phyloP scores from a whole-genome alignment of 1,140 invertebrate species.

The Fopius arisanus region DNA sequence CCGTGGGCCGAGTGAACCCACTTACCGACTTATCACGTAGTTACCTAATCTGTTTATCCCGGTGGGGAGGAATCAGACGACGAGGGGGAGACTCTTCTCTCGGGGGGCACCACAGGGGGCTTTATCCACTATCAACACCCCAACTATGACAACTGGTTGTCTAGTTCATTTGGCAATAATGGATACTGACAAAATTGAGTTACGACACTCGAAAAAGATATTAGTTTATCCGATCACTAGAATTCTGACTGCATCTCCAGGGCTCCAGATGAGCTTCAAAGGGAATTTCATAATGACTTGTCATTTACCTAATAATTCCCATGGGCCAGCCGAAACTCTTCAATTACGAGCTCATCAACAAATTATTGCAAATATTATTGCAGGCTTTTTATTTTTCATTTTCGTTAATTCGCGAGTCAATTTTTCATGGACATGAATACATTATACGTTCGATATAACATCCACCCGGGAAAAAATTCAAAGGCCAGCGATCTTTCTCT shows the following conservation, averaged over 20 bases:
- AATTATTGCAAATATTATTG: background rate
- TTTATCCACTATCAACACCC: conserved; percentile 23
- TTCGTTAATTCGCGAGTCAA: background rate
- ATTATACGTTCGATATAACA: conserved; percentile 7
- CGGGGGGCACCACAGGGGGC: conserved; percentile 41
- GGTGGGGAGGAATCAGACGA: conserved; percentile 41
- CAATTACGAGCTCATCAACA: background rate
- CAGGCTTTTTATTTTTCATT: background rate
- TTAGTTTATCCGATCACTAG: background rate
- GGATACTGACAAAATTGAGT: conserved; percentile 6
- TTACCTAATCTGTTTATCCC: conserved; percentile 67
- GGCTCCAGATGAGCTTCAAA: background rate
- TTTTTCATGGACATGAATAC: background rate
- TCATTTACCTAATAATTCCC: too few relatives aligned
- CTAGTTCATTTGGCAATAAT: conserved; percentile 16
- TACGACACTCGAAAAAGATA: background rate
- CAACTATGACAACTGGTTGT: conserved; percentile 16
- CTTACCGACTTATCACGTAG: conserved; percentile 67
- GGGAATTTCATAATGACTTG: background rate
- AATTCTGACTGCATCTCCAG: background rate
- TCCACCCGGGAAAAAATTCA: background rate
- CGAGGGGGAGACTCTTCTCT: conserved; percentile 23
- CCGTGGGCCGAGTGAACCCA: conserved; percentile 62
- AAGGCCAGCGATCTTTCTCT: background rate
- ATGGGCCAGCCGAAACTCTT: too few relatives aligned